phyloP scores from a whole-genome alignment of 2,888 invertebrate genomes.

The Polymixis flavicincta region DNA sequence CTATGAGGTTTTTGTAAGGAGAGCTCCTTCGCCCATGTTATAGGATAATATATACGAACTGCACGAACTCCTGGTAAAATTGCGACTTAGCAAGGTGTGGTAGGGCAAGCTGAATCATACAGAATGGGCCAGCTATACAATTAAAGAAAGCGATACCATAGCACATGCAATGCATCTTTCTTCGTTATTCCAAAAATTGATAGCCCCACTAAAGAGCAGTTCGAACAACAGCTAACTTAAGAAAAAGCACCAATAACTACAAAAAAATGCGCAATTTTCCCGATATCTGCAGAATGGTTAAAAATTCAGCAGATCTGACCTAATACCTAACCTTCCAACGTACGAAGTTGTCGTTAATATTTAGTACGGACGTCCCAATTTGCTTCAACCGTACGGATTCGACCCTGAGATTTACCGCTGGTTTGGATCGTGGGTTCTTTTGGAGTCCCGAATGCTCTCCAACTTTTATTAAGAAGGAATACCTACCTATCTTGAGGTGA shows the following conservation, averaged over 20 bases:
- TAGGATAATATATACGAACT: too few species aligned
- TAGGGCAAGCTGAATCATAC: too few species aligned
- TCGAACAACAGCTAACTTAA: background rate
- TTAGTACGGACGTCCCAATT: slow-evolving; percentile 29
- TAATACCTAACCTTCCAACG: slow-evolving; percentile 11
- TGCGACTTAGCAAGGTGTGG: too few species aligned
- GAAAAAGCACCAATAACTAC: too few species aligned
- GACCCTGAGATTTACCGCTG: slow-evolving; percentile 3
- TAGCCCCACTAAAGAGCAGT: background rate
- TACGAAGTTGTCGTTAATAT: slow-evolving; percentile 34
- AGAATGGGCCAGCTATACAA: background rate
- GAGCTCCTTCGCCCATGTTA: too few species aligned
- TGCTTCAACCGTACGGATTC: background rate
- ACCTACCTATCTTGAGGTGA: background rate
- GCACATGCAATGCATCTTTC: too few species aligned
- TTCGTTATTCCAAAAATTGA: background rate
- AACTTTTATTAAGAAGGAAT: background rate
- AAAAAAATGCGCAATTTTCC: slow-evolving; percentile 1
- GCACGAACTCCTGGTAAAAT: background rate
- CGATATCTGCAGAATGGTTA: slow-evolving; percentile 16
- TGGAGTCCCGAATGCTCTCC: background rate
- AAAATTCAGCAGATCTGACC: slow-evolving; percentile 13
- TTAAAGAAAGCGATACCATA: background rate
- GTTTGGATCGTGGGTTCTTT: slow-evolving; percentile 1
- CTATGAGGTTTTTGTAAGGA: too few species aligned